phyloP scores from a whole-genome alignment of 1,140 invertebrate species.

The Drosophila baimaii region DNA sequence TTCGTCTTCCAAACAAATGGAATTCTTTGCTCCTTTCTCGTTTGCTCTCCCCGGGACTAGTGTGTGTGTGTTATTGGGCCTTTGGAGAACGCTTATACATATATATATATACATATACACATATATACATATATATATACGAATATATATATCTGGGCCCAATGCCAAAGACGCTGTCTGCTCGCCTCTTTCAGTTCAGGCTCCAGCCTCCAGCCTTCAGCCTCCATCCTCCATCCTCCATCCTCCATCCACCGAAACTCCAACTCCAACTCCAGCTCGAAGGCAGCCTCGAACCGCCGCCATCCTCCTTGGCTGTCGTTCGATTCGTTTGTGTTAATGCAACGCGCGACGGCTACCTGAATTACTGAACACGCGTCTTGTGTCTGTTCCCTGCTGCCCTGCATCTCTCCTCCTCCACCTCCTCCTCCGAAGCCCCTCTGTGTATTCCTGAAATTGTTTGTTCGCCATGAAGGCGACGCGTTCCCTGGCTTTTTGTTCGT shows the following conservation, averaged over 20 bases:
- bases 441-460: slow-evolving; percentile 77
- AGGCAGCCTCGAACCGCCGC: slow-evolving; percentile 5
- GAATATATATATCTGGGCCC: slow-evolving; percentile 13
- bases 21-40: slow-evolving; percentile 40
- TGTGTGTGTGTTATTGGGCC: slow-evolving; percentile 35
- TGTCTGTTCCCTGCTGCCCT: slow-evolving; percentile 65
- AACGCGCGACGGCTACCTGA: slow-evolving; percentile 84
- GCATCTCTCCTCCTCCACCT: slow-evolving; percentile 11
- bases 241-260: slow-evolving; percentile 23
- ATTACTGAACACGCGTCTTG: slow-evolving; percentile 85
- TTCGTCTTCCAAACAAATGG: slow-evolving; percentile 10
- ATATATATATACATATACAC: not conserved
- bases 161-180: slow-evolving; percentile 49
- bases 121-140: not conserved
- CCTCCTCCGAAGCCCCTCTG: slow-evolving; percentile 26
- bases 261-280: slow-evolving; percentile 10
- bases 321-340: slow-evolving; percentile 83
- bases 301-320: slow-evolving; percentile 64
- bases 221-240: slow-evolving; percentile 1
- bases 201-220: slow-evolving; percentile 27
- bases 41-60: slow-evolving; percentile 15
- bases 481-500: slow-evolving; percentile 64
- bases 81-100: slow-evolving; percentile 59
- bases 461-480: slow-evolving; percentile 72
- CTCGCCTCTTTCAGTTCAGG: slow-evolving; percentile 36